Evolutionary conservation across 92 coral and sea anemone genomes (phyloP), one percentile per base, ranked within the genome.

Genomic region (Scolanthus callimorphus): DNA sequence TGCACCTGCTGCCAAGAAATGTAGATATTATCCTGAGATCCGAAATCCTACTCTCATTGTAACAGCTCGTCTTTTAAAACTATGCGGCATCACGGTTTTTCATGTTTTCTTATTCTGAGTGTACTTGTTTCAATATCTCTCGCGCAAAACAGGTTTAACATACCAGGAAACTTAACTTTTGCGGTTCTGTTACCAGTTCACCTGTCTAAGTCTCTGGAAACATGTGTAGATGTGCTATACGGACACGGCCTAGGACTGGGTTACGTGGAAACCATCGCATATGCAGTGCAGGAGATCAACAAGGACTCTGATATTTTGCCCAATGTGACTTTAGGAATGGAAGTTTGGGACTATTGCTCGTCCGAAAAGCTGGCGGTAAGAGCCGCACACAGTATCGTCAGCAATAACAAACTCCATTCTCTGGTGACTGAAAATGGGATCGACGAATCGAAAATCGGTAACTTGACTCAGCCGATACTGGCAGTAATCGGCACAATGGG

Each of bases 271-370:
- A 86, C 95, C 10, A 65, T 81, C 52, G 45, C 82, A 25, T 76
- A 69, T 54, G 75, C 95, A 27, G 54, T 86, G 3, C 57, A 78
- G 27, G 49, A 51, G 34, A 81, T 86, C 51, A 86, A 81, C 56
- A 60, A 62, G 0, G 68, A 81, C 69, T 29, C 80, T 6, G 54
- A 60, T 2, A 43, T 86, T 39, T 69, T 86, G 2, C 77, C 80
- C 15, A 83, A 74, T 31, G 31, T 76, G 2, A 56, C 67, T 0
- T 63, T 86, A 1, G 95, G 95, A 11, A 64, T 73, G 13, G 82
- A 86, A 26, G 74, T 86, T 13, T 73, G 82, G 47, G 91, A 85
- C 23, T 85, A 80, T 58, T 85, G 92, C 72, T 80, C 79, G 20
- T 62, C 69, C 21, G 65, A 78, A 0, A 81, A 58, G 6, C 58